phyloP scores from a whole-genome alignment of 2,888 invertebrate genomes.

The Megamerina dolium region DNA sequence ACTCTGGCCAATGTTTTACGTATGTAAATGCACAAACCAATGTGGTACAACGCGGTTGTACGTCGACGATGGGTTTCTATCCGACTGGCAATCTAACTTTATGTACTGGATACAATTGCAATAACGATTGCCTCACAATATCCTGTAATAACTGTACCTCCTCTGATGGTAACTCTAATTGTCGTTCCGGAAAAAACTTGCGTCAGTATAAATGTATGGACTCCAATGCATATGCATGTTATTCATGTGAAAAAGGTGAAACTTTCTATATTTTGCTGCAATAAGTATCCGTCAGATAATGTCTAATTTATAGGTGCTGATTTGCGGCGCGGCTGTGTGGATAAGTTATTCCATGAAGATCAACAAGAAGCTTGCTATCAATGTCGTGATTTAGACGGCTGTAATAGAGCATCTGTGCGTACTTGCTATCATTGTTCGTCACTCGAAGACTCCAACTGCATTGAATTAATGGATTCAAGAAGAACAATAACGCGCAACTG shows the following conservation, averaged over 20 bases:
- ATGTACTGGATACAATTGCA: slow-evolving; percentile 37
- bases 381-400: slow-evolving; percentile 32
- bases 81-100: slow-evolving; percentile 32
- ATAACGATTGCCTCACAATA: slow-evolving; percentile 31
- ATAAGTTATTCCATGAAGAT: slow-evolving; percentile 15
- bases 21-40: slow-evolving; percentile 32
- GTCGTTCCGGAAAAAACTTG: slow-evolving; percentile 26
- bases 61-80: slow-evolving; percentile 35
- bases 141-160: slow-evolving; percentile 36
- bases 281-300: too few species aligned
- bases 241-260: slow-evolving; percentile 38
- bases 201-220: slow-evolving; percentile 24
- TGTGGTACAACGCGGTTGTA: slow-evolving; percentile 37
- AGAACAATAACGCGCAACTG: slow-evolving; percentile 29
- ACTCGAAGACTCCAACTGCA: slow-evolving; percentile 30
- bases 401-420: slow-evolving; percentile 34
- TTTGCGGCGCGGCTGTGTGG: slow-evolving; percentile 34
- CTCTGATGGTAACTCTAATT: slow-evolving; percentile 23
- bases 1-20: slow-evolving; percentile 34
- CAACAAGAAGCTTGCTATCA: slow-evolving; percentile 28
- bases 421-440: slow-evolving; percentile 40
- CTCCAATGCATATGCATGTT: slow-evolving; percentile 33
- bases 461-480: slow-evolving; percentile 19
- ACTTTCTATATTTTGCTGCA: neutral
- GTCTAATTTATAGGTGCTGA: neutral